These are phyloP conservation scores for Philopedon plagiatum DNA, from an alignment of 2,888 invertebrate genomes.

Conservation along the genomic window DNA sequence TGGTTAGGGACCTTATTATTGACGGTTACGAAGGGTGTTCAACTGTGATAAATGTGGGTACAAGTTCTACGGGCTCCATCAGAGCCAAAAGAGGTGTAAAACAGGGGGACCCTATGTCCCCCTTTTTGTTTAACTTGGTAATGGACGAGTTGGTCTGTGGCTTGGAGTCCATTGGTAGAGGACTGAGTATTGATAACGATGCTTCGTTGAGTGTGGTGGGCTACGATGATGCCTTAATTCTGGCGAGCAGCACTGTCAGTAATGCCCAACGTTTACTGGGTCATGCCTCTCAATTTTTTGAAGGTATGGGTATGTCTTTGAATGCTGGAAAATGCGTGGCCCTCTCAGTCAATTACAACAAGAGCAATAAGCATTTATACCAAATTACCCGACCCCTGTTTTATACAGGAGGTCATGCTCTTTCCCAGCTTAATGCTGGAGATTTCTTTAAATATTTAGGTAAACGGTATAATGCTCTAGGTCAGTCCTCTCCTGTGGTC, in stretches of 20 bases:
- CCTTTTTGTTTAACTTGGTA: constrained; percentile 55
- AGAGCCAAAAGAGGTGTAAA: constrained; percentile 58
- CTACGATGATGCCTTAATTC: not conserved
- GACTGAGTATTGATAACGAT: not conserved
- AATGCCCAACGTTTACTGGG: not conserved
- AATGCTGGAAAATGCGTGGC: not conserved
- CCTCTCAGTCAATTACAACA: not conserved
- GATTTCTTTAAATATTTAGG: too few relatives aligned
- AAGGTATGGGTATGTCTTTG: not conserved
- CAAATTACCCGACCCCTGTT: too few relatives aligned
- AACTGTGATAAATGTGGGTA: constrained; percentile 38
- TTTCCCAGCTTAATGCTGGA: too few relatives aligned
- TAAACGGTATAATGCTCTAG: too few relatives aligned
- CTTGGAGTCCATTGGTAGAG: not conserved
- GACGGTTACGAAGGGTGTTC: not conserved
- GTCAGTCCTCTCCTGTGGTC: too few relatives aligned
- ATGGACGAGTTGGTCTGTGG: constrained; percentile 54
- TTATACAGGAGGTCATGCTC: too few relatives aligned
- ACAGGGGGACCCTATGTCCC: constrained; percentile 61
- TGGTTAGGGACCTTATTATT: not conserved
- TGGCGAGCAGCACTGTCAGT: not conserved
- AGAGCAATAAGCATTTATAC: too few relatives aligned
- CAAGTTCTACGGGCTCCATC: constrained; percentile 33
- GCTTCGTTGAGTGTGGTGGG: not conserved
- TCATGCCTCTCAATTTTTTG: too few relatives aligned